Percentiles rank a stretch among this genome's conserved stretches.
phyloP scores from a whole-genome alignment of 2,797 vertebrate genomes.

The Chaunax sp. region DNA sequence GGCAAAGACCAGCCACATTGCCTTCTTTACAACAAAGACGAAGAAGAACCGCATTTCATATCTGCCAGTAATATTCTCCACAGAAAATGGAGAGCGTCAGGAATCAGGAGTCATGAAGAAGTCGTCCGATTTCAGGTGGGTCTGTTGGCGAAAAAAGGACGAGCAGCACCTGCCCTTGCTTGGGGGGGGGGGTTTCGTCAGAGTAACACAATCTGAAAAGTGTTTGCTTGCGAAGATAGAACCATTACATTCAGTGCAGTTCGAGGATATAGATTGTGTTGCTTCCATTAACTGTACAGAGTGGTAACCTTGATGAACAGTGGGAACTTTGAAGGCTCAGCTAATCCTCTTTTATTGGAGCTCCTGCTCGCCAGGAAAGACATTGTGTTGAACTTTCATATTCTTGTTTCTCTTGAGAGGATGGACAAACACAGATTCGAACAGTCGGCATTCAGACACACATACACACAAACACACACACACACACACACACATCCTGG shows the following conservation, averaged over 20 bases:
- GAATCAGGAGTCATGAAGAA: slow-evolving; percentile 35
- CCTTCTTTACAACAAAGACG: slow-evolving; percentile 73
- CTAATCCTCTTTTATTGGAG: slow-evolving; percentile 72
- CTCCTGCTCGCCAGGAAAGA: slow-evolving; percentile 46
- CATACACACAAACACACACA: slow-evolving; percentile 18
- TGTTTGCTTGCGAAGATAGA: neutral
- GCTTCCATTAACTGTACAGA: neutral
- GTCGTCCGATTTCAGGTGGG: slow-evolving; percentile 44
- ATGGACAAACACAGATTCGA: slow-evolving; percentile 60
- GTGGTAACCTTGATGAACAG: slow-evolving; percentile 5
- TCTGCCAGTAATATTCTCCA: slow-evolving; percentile 60
- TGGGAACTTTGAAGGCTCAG: slow-evolving; percentile 26
- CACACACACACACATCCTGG: slow-evolving; percentile 25
- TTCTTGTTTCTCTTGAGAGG: slow-evolving; percentile 60
- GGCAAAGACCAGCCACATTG: slow-evolving; percentile 70
- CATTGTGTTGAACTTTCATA: slow-evolving; percentile 74
- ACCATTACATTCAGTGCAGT: neutral
- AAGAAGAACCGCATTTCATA: slow-evolving; percentile 67
- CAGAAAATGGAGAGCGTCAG: slow-evolving; percentile 37
- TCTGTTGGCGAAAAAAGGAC: slow-evolving; percentile 2
- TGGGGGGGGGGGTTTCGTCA: neutral
- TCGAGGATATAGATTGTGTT: neutral
- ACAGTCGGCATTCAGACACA: slow-evolving; percentile 26
- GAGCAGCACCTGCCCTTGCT: slow-evolving; percentile 10
- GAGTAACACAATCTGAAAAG: neutral